Evolutionary conservation across 2,888 invertebrate species (phyloP), one percentile per base, ranked within the genome.

Genomic region (Luperina nickerlii): DNA sequence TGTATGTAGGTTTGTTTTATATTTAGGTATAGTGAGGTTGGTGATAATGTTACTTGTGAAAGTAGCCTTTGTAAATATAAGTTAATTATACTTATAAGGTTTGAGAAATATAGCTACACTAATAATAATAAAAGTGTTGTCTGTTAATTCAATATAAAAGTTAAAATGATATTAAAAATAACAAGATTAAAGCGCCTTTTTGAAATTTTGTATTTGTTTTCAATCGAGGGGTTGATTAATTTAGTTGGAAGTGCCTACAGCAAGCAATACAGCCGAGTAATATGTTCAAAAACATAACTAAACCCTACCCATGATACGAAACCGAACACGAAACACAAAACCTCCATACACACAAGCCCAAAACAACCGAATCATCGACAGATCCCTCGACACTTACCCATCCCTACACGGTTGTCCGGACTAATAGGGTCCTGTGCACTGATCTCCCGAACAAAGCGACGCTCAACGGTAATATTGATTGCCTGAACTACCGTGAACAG

Each of bases 381-480:
- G 75, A 54, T 87, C 85, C 84, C 84, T 83, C 69, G 87, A 85
- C 63, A 68, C n/a, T 48, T 54, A 74, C 85, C 74, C 91, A 77
- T 84, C 92, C 79, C 93, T 93, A 90, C 79, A 87, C 89, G 87
- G 9, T 88, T 89, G 91, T 57, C 72, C 60, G 69, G 38, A 90
- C 92, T 94, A 94, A 94, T 93, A 94, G 93, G 93, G 92, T 91
- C 93, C 92, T 93, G 93, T 92, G 92, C 91, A 92, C 88, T 90
- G 92, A 92, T 92, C 91, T 73, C 74, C 57, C 65, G 86, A 76
- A 88, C 87, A 87, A 88, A 88, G 88, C 88, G 78, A 68, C 79
- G 85, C 85, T 65, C 69, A 68, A 76, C 76, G 83, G 78, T 87
- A 90, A 90, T 92, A 92, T 92, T 91, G 92, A 92, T 92, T 92